Percentiles rank a stretch among this genome's conserved stretches.
These are phyloP conservation scores for Passer domesticus DNA, from an alignment of 2,113 vertebrate species.

Conservation along the genomic window DNA sequence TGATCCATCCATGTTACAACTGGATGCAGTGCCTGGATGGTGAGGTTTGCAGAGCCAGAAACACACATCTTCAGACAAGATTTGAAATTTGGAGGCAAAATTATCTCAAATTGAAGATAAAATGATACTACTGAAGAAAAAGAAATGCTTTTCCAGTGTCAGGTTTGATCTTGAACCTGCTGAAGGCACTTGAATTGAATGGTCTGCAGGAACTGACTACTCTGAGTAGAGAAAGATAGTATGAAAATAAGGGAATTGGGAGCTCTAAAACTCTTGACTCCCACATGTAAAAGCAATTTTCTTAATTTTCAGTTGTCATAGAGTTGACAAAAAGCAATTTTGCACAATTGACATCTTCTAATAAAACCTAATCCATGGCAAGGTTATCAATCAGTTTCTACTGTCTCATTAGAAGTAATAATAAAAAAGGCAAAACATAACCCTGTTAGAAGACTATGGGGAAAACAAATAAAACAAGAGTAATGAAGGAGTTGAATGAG, in stretches of 20 bases:
- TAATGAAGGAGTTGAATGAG: conserved; percentile 2
- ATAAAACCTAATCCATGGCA: conserved; percentile 11
- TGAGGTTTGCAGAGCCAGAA: neutral
- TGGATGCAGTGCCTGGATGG: neutral
- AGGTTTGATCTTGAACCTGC: neutral
- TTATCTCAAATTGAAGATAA: neutral
- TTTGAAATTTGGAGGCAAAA: neutral
- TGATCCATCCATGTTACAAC: neutral
- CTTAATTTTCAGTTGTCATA: neutral
- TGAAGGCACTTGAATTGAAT: neutral
- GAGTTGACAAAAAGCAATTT: neutral
- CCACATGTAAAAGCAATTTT: neutral
- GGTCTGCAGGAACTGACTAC: neutral
- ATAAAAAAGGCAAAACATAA: conserved; percentile 3
- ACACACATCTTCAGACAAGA: neutral
- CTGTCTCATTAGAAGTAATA: conserved; percentile 14
- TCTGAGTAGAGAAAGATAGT: neutral
- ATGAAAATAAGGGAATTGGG: neutral
- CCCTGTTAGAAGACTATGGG: neutral
- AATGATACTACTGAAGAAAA: neutral
- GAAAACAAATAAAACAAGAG: conserved; percentile 30
- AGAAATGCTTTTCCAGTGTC: neutral
- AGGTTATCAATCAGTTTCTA: conserved; percentile 1
- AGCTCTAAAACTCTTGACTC: neutral
- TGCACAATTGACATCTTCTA: neutral